phyloP scores from a whole-genome alignment of 2,113 vertebrate genomes.

The Ctenodactylus gundi region DNA sequence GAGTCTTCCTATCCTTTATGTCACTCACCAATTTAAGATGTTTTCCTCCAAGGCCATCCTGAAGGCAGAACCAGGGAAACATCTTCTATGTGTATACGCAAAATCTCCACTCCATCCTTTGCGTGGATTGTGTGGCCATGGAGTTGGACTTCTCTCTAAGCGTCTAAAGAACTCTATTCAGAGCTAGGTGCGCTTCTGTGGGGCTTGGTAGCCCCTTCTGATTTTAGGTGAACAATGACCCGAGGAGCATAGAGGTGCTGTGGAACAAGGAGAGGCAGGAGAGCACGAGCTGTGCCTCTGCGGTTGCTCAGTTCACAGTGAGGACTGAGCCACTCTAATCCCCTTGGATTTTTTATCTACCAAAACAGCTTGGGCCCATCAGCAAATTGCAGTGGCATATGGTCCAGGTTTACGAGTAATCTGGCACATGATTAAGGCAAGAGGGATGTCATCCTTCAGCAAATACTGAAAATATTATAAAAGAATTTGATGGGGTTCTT shows the following conservation, averaged over 20 bases:
- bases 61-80: neutral
- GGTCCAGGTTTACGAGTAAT: slow-evolving; percentile 99
- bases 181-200: neutral
- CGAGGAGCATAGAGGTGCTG: neutral
- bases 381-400: slow-evolving; percentile 99
- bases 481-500: slow-evolving; percentile 64
- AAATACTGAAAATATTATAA: slow-evolving; percentile 89
- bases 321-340: slow-evolving; percentile 94
- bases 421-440: slow-evolving; percentile 94
- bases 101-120: neutral
- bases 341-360: slow-evolving; percentile 94
- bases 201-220: neutral
- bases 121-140: neutral
- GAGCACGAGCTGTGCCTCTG: slow-evolving; percentile 79
- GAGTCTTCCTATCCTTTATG: neutral
- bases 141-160: neutral
- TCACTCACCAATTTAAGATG: neutral
- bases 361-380: slow-evolving; percentile 99
- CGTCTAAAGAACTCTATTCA: neutral
- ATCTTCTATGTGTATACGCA: neutral
- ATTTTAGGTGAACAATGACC: slow-evolving; percentile 74
- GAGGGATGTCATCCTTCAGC: slow-evolving; percentile 90
- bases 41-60: neutral
- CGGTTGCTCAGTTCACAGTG: slow-evolving; percentile 85
- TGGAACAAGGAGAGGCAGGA: slow-evolving; percentile 71